Percentiles rank a stretch among this genome's conserved stretches.
phyloP scores from a whole-genome alignment of 2,113 vertebrate genomes.

The Haemorhous mexicanus region DNA sequence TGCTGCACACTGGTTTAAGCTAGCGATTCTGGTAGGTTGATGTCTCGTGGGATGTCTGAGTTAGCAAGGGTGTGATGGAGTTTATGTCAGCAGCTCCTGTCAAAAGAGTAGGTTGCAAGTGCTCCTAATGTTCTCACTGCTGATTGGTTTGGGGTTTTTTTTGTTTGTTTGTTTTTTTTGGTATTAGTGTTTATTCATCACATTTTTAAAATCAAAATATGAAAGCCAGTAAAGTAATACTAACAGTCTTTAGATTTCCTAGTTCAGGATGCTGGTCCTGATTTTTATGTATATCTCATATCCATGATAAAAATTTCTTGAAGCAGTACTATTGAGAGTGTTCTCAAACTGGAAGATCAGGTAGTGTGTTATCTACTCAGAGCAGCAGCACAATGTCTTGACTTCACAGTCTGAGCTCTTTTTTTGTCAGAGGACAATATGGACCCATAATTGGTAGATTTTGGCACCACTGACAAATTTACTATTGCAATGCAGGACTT shows the following conservation, averaged over 20 bases:
- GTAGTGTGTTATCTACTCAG: background rate
- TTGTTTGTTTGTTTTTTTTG: background rate
- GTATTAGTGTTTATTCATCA: background rate
- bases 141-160: background rate
- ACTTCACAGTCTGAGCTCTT: background rate
- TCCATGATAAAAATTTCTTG: background rate
- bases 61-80: background rate
- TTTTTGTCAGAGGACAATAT: background rate
- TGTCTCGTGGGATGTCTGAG: fast-evolving
- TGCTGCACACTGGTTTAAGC: background rate
- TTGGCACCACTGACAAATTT: background rate
- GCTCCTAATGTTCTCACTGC: background rate
- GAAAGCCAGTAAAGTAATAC: background rate
- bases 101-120: background rate
- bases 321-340: background rate
- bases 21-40: background rate
- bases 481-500: background rate
- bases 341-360: background rate
- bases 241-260: background rate
- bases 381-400: background rate
- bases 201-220: background rate
- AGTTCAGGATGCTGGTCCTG: background rate
- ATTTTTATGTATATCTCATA: background rate
- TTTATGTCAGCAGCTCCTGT: background rate
- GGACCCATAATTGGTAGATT: background rate